A percentile compares a stretch with the other conserved stretches of the same genome.
These are phyloP conservation scores for Antennarius striatus DNA, from an alignment of 2,113 vertebrate species.

Conservation along the genomic window DNA sequence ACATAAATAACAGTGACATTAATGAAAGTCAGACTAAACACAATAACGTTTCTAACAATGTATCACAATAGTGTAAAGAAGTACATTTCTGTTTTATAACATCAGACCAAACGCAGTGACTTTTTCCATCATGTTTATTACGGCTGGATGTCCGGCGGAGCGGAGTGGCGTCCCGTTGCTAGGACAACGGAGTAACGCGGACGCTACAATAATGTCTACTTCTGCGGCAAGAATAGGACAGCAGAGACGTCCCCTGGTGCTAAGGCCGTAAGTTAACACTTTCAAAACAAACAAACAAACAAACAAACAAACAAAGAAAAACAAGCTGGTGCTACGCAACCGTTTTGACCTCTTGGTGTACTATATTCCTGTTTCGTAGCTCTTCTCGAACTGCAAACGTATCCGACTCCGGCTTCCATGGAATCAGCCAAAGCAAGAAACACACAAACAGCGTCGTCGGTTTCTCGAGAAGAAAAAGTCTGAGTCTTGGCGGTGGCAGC, in stretches of 20 bases:
- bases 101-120: no score
- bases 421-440: neutral
- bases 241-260: neutral
- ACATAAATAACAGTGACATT: no score
- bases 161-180: constrained; percentile 7
- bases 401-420: neutral
- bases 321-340: neutral
- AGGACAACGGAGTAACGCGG: neutral
- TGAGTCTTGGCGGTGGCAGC: constrained; percentile 22
- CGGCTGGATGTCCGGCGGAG: neutral
- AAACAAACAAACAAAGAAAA: neutral
- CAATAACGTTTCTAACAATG: no score
- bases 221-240: neutral
- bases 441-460: constrained; percentile 2
- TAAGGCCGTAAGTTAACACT: constrained; percentile 30
- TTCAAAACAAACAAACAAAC: no score
- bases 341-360: neutral
- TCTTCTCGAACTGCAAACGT: neutral
- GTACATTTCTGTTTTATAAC: no score
- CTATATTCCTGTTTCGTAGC: constrained; percentile 2
- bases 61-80: no score
- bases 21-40: no score
- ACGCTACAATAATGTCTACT: constrained; percentile 9
- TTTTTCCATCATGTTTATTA: no score
- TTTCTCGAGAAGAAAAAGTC: constrained; percentile 10